A percentile compares a stretch with the other conserved stretches of the same genome.
These are phyloP conservation scores for Pristionchus maxplancki DNA, from an alignment of 2,888 invertebrate genomes.

Conservation along the genomic window DNA sequence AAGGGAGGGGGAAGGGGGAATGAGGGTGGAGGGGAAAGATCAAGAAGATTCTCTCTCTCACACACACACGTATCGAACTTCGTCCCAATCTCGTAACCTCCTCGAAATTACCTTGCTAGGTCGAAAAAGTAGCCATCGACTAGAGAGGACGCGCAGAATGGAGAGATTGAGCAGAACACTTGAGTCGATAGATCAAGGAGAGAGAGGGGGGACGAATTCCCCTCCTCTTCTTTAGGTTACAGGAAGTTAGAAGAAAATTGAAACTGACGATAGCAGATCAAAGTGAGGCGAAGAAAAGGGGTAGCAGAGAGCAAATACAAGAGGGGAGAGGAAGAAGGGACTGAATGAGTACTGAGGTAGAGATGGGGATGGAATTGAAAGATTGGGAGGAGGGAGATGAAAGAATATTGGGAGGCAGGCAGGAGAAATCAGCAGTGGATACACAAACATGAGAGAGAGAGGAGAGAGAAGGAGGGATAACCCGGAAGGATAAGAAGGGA, in stretches of 20 bases:
- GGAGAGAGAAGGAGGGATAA: neutral
- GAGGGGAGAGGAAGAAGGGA: neutral
- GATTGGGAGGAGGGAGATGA: neutral
- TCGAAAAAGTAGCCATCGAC: neutral
- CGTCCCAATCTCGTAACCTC: neutral
- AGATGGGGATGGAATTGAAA: neutral
- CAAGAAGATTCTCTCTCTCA: neutral
- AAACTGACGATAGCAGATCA: neutral
- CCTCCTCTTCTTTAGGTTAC: neutral
- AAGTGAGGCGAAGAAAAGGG: neutral
- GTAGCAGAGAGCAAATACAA: constrained; percentile 6
- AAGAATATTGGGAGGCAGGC: neutral
- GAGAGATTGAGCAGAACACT: neutral
- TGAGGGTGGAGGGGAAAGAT: neutral
- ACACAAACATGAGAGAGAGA: neutral
- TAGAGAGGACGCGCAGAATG: neutral
- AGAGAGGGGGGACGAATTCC: neutral
- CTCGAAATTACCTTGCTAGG: neutral
- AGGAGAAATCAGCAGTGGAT: neutral
- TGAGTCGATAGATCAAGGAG: neutral
- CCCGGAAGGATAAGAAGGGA: neutral
- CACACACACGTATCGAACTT: neutral
- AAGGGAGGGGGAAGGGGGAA: neutral
- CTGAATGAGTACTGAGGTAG: neutral
- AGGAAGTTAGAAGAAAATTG: constrained; percentile 24